Evolutionary conservation across 2,888 invertebrate genomes (phyloP).

Genomic region (Rotaria macrura): DNA sequence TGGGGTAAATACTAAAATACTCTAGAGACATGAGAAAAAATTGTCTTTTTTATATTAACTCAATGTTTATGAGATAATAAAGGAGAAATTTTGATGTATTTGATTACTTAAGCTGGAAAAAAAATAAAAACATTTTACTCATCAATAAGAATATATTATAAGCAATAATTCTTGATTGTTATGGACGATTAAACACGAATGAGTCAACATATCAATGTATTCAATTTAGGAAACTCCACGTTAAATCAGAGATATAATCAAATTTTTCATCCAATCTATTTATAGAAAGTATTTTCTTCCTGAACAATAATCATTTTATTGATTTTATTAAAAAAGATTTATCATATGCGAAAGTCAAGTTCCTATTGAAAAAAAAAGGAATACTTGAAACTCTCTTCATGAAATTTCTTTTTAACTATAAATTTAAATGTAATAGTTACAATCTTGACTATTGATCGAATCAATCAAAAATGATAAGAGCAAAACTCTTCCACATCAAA

Average conservation of each 20-base stretch:
- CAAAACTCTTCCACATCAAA: neutral
- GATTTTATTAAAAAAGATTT: too few species aligned
- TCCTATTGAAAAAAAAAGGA: too few species aligned
- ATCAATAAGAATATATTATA: neutral
- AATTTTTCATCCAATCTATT: neutral
- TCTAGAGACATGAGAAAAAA: neutral
- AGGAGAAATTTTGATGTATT: neutral
- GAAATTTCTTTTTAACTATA: too few species aligned
- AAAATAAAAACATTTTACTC: neutral
- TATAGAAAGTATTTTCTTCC: neutral
- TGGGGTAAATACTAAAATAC: neutral
- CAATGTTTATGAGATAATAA: neutral
- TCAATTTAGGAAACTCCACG: neutral
- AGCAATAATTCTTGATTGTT: neutral
- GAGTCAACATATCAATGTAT: neutral
- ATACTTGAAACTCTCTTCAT: too few species aligned
- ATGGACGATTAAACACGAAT: neutral
- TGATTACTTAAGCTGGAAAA: neutral
- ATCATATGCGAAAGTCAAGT: too few species aligned
- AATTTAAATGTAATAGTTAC: too few species aligned
- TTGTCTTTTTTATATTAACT: neutral
- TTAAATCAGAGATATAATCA: neutral
- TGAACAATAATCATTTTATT: too few species aligned
- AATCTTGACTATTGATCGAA: too few species aligned
- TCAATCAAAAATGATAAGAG: neutral